Base-by-base conservation (phyloP, 2,113 vertebrate species). In the Corythaixoides concolor region DNA sequence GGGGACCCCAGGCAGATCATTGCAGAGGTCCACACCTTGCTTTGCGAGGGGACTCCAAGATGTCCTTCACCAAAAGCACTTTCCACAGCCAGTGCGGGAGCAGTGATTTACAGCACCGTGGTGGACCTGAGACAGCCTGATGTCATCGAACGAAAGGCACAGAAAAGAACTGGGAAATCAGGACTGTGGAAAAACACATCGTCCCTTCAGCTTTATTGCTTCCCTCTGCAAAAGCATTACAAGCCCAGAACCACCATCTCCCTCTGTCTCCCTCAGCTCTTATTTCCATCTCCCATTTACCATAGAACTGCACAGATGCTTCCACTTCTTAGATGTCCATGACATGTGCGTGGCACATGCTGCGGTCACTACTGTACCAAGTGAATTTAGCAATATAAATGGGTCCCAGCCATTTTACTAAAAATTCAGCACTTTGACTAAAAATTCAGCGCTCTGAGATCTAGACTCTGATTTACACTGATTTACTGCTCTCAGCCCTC, bases 161-260 rank as follows among this genome's bases (percentile, higher is more conserved):
- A 64, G 56, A 74, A 43, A 20, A n/a, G 39, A 74, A 72, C 67
- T 5, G 39, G 78, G 72, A 85, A 85, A 56, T 21, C 52, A 59
- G 28, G n/a, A 75, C 20, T 0, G 5, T 0, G 2, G 62, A 30
- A 52, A 79, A 86, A 55, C 41, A 56, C 1, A 0, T 59, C 0
- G 0, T 41, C 19, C 55, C 68, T 74, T 69, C 80, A 84, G 55
- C 93, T 89, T 35, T 49, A 68, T 21, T 91, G 26, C 72, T 53
- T 56, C 12, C 62, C 60, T 69, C 91, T 35, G 26, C 67, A 66
- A 9, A 45, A 55, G 41, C 85, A 92, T 43, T 14, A 50, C 52
- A 32, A 59, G n/a, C 69, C 58, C 74, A 77, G 66, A 89, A 24
- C 19, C 50, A 55, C 41, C 79, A 59, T 26, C 49, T 56, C 35